Percentiles rank a stretch among this genome's conserved stretches.
phyloP scores from a whole-genome alignment of 2,797 vertebrate genomes.

The Paedocypris micromegethes region DNA sequence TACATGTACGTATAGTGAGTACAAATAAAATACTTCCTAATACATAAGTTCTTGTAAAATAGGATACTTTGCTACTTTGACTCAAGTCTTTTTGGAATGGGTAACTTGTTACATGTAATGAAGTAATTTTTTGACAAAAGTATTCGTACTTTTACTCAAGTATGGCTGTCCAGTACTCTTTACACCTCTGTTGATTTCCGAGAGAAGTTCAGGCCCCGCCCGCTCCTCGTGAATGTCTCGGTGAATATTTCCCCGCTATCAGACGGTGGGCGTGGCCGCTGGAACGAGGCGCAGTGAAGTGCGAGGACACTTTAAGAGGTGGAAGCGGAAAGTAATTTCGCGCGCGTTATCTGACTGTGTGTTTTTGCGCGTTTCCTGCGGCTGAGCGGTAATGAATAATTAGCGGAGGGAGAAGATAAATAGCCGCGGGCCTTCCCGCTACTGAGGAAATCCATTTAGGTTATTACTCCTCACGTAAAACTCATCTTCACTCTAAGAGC shows the following conservation, averaged over 20 bases:
- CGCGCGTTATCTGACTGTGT: constrained; percentile 43
- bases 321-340: constrained; percentile 50
- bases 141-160: too few species aligned
- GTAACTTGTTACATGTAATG: too few species aligned
- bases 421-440: constrained; percentile 63
- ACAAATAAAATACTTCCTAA: too few species aligned
- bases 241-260: constrained; percentile 39
- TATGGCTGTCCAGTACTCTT: too few species aligned
- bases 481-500: constrained; percentile 71
- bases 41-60: too few species aligned
- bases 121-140: too few species aligned
- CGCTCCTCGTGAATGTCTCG: constrained; percentile 29
- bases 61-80: too few species aligned
- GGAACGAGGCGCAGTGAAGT: constrained; percentile 50
- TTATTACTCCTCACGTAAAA: constrained; percentile 75
- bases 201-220: too few species aligned
- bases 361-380: constrained; percentile 56
- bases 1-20: too few species aligned
- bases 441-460: constrained; percentile 70
- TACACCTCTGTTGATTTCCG: too few species aligned
- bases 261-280: constrained; percentile 44
- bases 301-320: constrained; percentile 47
- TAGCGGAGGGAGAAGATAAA: constrained; percentile 72
- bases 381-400: constrained; percentile 73
- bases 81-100: too few species aligned